Evolutionary conservation across 2,888 invertebrate species (phyloP).

Genomic region (Drosophila vallismaia): DNA sequence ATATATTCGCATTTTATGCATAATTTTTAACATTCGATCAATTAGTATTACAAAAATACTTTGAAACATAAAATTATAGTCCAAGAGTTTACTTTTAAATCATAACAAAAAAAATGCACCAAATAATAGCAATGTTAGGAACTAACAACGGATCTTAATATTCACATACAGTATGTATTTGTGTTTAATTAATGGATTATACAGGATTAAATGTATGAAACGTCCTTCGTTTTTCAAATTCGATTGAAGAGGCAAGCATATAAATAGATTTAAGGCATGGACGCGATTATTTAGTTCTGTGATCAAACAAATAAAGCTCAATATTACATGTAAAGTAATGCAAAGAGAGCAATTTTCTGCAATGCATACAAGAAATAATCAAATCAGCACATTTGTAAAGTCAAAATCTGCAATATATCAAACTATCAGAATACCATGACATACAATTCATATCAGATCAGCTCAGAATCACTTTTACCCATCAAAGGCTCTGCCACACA

Average conservation of each 20-base stretch:
- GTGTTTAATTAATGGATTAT: background rate
- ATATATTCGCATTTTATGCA: background rate
- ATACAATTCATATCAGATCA: constrained; percentile 62
- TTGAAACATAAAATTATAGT: background rate
- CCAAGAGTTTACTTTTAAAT: background rate
- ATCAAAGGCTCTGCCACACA: background rate
- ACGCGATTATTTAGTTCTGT: background rate
- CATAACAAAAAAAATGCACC: background rate
- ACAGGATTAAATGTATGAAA: background rate
- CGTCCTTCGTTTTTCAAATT: background rate
- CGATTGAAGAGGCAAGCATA: constrained; percentile 1
- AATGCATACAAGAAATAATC: background rate
- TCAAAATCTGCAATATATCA: background rate
- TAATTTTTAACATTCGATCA: background rate
- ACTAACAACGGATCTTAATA: background rate
- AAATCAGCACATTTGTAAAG: background rate
- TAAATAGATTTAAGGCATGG: background rate
- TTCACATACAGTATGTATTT: background rate
- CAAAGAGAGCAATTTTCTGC: background rate
- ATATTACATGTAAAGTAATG: background rate
- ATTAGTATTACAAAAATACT: background rate
- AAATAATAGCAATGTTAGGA: background rate
- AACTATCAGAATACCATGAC: constrained; percentile 42
- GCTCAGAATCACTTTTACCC: constrained; percentile 38
- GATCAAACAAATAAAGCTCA: background rate